phyloP scores from a whole-genome alignment of 2,797 vertebrate species.

The Eulemur mongoz region DNA sequence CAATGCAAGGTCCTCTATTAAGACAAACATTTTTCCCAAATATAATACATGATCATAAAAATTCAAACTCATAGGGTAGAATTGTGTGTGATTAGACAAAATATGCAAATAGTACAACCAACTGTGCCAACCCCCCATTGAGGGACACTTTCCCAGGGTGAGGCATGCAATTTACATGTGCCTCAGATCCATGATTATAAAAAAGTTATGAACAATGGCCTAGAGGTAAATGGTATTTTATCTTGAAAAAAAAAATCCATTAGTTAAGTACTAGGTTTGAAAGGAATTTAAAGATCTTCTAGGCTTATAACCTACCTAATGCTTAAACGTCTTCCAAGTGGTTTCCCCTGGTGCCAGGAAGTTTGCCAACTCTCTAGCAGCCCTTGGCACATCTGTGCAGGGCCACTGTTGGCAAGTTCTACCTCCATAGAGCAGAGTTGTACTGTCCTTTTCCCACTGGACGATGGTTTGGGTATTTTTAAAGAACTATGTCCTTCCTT shows the following conservation, averaged over 20 bases:
- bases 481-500: neutral
- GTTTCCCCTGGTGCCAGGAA: neutral
- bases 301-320: neutral
- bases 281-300: neutral
- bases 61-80: neutral
- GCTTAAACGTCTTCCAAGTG: neutral
- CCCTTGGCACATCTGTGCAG: rapidly evolving
- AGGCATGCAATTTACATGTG: neutral
- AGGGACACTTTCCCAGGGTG: neutral
- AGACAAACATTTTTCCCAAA: neutral
- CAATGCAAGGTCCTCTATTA: neutral
- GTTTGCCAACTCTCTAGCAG: neutral
- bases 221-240: neutral
- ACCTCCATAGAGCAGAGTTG: neutral
- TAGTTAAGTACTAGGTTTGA: neutral
- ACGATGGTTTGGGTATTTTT: neutral
- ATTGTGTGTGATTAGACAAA: neutral
- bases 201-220: neutral
- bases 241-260: neutral
- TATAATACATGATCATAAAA: neutral
- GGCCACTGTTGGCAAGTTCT: neutral
- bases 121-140: neutral
- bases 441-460: neutral
- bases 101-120: neutral
- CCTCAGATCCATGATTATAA: neutral